Percentiles rank a stretch among this genome's conserved stretches.
These are phyloP conservation scores for Capromys pilorides DNA, from an alignment of 2,797 vertebrate species.

Conservation along the genomic window DNA sequence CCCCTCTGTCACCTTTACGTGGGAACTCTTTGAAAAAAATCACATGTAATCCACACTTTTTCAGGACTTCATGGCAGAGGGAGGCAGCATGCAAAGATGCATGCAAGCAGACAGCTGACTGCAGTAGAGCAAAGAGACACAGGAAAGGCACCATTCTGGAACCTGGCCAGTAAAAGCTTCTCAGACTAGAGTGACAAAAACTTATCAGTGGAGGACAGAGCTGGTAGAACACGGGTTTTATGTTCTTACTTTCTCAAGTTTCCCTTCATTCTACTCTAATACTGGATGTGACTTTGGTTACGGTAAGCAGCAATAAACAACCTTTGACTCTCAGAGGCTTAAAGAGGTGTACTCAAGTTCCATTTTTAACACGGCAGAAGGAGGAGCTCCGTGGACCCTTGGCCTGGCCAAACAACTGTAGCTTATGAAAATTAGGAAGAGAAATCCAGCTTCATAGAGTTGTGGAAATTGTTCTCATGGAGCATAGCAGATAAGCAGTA, in stretches of 20 bases:
- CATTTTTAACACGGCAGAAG: neutral
- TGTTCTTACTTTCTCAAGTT: neutral
- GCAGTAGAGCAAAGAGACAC: neutral
- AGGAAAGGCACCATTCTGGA: neutral
- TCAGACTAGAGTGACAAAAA: neutral
- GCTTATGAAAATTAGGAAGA: neutral
- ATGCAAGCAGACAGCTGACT: neutral
- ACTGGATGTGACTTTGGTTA: neutral
- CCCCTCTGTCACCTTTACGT: neutral
- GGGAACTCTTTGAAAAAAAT: neutral
- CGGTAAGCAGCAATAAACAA: neutral
- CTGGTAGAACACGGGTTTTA: neutral
- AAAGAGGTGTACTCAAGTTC: neutral
- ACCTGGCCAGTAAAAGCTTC: neutral
- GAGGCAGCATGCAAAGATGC: neutral
- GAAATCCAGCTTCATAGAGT: neutral
- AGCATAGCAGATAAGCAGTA: neutral
- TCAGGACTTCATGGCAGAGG: neutral
- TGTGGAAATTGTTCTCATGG: neutral
- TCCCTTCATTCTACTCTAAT: constrained; percentile 2
- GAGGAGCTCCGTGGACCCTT: neutral
- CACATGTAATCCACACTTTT: neutral
- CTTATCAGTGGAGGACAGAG: neutral
- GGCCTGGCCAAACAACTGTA: neutral
- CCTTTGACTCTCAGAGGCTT: neutral